Conservation (phyloP, 2,113 vertebrate genomes). For the Daphoenositta chrysoptera region DNA sequence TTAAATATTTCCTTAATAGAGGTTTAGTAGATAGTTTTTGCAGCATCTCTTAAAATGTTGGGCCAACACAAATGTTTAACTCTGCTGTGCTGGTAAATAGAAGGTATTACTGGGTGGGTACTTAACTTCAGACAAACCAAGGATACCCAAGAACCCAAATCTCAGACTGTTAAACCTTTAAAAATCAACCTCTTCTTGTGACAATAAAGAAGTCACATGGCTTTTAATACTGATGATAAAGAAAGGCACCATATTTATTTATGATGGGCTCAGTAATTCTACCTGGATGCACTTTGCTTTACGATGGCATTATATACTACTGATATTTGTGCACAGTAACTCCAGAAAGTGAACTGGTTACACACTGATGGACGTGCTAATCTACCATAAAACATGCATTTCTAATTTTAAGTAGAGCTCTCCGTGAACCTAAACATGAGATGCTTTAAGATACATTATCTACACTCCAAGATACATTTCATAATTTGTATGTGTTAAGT, state of each 20-base stretch:
- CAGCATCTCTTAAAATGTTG: not conserved
- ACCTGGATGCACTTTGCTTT: slow-evolving; percentile 14
- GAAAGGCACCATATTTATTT: slow-evolving; percentile 23
- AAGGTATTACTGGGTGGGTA: not conserved
- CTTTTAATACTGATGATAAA: slow-evolving; percentile 43
- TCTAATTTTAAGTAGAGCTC: not conserved
- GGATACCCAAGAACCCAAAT: not conserved
- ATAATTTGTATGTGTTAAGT: not conserved
- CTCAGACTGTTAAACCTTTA: not conserved
- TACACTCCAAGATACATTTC: not conserved
- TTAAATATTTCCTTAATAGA: not conserved
- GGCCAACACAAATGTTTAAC: fast-evolving
- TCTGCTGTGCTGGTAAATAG: not conserved
- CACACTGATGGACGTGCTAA: not conserved
- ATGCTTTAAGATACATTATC: not conserved
- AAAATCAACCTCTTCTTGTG: not conserved
- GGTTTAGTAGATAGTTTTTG: no score
- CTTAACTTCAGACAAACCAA: not conserved
- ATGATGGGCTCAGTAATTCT: slow-evolving; percentile 4
- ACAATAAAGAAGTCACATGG: not conserved
- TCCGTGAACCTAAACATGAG: not conserved
- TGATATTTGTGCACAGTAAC: not conserved
- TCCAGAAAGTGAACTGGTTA: slow-evolving; percentile 12
- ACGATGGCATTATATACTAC: not conserved
- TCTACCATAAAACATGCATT: slow-evolving; percentile 13